Evolutionary conservation across 2,888 invertebrate genomes (phyloP).

Genomic region (Heliconius charithonia): DNA sequence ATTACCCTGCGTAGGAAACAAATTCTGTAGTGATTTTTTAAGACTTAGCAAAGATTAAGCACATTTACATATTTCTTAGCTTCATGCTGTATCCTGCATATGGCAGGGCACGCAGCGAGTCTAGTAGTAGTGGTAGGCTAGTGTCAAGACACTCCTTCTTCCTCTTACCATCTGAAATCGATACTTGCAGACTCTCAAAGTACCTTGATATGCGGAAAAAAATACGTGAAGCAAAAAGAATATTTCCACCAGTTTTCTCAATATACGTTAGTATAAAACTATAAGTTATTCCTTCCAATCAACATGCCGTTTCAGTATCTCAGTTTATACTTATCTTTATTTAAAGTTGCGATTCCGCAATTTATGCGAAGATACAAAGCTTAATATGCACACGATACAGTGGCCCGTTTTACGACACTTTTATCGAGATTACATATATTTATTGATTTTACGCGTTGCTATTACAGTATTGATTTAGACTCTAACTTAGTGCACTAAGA

Average conservation of each 20-base stretch:
- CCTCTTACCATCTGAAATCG: too few relatives aligned
- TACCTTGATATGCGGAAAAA: neutral
- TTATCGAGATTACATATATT: constrained; percentile 26
- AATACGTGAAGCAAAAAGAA: neutral
- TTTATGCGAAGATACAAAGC: constrained; percentile 19
- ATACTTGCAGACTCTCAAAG: too few relatives aligned
- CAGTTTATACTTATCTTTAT: constrained; percentile 22
- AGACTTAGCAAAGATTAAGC: too few relatives aligned
- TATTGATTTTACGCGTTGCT: constrained; percentile 8
- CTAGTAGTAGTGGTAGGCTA: too few relatives aligned
- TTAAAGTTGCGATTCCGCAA: constrained; percentile 20
- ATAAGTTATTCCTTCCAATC: constrained; percentile 7
- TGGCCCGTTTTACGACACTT: constrained; percentile 21
- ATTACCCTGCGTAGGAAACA: too few relatives aligned
- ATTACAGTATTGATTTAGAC: neutral
- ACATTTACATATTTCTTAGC: too few relatives aligned
- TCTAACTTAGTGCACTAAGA: neutral
- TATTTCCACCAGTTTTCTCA: neutral
- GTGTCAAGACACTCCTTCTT: too few relatives aligned
- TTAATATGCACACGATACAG: constrained; percentile 16
- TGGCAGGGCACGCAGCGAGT: too few relatives aligned
- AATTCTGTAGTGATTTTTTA: too few relatives aligned
- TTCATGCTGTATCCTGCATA: too few relatives aligned
- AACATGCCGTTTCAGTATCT: constrained; percentile 11
- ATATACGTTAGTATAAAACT: neutral